Conservation (phyloP, 2,113 vertebrate genomes). For the Coptodon bakossiorum region DNA sequence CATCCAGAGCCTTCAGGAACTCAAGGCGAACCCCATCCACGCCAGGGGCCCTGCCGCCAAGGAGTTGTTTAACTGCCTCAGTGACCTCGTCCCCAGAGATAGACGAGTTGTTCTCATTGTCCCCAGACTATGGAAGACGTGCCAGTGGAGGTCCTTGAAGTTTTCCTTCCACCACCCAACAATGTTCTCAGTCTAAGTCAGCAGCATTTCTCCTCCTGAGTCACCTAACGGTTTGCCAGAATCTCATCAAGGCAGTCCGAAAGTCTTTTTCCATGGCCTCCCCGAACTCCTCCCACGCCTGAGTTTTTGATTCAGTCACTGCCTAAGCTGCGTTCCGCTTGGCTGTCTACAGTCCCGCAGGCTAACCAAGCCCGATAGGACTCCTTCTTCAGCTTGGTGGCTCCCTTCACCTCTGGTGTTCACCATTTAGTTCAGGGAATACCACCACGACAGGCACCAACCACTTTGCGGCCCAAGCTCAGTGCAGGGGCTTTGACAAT, state of each 20-base stretch:
- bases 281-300: not conserved
- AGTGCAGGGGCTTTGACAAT: not conserved
- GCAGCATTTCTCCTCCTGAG: not conserved
- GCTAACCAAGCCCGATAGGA: not conserved
- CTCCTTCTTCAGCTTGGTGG: not conserved
- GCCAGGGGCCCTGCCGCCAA: not conserved
- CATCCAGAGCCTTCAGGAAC: not conserved
- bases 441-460: not conserved
- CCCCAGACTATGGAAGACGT: not conserved
- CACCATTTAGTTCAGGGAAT: not conserved
- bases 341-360: not conserved
- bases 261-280: not conserved
- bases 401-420: not conserved
- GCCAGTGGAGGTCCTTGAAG: not conserved
- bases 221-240: not conserved
- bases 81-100: not conserved
- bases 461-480: not conserved
- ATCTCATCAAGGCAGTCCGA: not conserved
- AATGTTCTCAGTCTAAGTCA: not conserved
- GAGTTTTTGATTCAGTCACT: not conserved
- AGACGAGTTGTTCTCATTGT: not conserved
- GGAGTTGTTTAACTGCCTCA: not conserved
- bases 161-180: not conserved
- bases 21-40: not conserved
- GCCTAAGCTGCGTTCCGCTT: not conserved